Conservation (phyloP, 2,797 vertebrate species). For the Phyllotis vaccarum region DNA sequence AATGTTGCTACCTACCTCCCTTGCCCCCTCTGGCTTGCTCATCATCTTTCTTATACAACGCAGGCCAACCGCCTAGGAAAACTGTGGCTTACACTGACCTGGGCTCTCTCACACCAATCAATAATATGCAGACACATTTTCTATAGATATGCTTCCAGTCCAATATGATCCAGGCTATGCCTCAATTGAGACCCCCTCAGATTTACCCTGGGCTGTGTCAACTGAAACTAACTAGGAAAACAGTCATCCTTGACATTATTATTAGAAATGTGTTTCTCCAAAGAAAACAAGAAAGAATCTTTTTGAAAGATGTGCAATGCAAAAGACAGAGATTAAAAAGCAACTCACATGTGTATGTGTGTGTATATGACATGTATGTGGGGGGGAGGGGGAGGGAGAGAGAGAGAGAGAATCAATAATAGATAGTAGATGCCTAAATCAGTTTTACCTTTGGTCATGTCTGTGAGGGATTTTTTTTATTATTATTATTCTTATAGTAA, state of each 20-base stretch:
- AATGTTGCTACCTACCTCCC: neutral
- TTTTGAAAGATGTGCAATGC: neutral
- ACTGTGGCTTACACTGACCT: neutral
- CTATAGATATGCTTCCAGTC: neutral
- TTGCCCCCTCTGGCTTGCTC: neutral
- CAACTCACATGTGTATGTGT: neutral
- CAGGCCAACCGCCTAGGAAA: neutral
- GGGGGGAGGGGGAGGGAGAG: neutral
- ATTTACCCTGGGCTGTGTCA: neutral
- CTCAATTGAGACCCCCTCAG: neutral
- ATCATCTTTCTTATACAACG: neutral
- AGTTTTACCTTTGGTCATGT: neutral
- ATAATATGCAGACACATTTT: neutral
- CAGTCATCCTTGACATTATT: slow-evolving; percentile 25
- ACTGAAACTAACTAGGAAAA: neutral
- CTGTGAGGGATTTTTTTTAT: neutral
- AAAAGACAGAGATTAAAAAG: slow-evolving; percentile 9
- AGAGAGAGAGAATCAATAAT: neutral
- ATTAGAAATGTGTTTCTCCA: slow-evolving; percentile 9
- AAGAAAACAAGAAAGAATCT: slow-evolving; percentile 2
- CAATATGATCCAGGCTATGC: neutral
- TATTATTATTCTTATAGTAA: neutral
- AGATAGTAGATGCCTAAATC: neutral
- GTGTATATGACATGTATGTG: neutral
- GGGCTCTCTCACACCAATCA: neutral